Evolutionary conservation across 2,888 invertebrate genomes (phyloP).

Genomic region (Chrysotoxum bicinctum): DNA sequence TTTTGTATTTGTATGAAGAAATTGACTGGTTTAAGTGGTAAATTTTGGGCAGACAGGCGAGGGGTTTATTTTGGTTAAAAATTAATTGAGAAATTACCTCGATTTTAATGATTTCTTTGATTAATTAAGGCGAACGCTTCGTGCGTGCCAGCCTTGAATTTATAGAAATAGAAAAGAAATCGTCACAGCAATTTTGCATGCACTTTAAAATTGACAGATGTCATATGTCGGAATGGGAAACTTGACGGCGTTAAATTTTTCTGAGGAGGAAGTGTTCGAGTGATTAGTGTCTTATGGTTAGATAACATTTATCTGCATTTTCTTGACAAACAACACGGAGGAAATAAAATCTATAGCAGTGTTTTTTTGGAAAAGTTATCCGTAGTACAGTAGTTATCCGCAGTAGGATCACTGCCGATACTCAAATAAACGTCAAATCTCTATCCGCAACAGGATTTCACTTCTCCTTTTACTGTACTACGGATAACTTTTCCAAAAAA

Average conservation of each 20-base stretch:
- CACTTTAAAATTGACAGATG: constrained; percentile 47
- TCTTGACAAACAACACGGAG: too few relatives aligned
- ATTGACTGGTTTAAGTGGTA: not conserved
- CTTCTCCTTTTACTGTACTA: too few relatives aligned
- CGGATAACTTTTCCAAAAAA: too few relatives aligned
- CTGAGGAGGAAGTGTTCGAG: not conserved
- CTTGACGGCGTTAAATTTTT: not conserved
- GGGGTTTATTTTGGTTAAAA: not conserved
- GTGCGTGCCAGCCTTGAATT: constrained; percentile 81
- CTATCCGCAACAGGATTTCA: too few relatives aligned
- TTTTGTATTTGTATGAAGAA: not conserved
- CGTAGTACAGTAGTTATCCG: too few relatives aligned
- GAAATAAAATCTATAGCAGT: too few relatives aligned
- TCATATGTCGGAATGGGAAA: constrained; percentile 4
- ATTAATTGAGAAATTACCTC: constrained; percentile 42
- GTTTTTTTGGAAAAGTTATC: too few relatives aligned
- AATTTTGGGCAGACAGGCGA: not conserved
- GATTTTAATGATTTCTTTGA: constrained; percentile 74
- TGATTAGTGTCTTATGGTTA: not conserved
- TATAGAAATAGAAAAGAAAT: constrained; percentile 79
- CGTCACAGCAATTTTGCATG: constrained; percentile 46
- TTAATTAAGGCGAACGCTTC: constrained; percentile 78
- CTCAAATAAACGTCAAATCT: too few relatives aligned
- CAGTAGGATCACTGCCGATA: too few relatives aligned
- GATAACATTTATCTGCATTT: not conserved